Evolutionary conservation across 2,888 invertebrate species (phyloP), one percentile per base, ranked within the genome.

Genomic region (Tricholauxania praeusta): DNA sequence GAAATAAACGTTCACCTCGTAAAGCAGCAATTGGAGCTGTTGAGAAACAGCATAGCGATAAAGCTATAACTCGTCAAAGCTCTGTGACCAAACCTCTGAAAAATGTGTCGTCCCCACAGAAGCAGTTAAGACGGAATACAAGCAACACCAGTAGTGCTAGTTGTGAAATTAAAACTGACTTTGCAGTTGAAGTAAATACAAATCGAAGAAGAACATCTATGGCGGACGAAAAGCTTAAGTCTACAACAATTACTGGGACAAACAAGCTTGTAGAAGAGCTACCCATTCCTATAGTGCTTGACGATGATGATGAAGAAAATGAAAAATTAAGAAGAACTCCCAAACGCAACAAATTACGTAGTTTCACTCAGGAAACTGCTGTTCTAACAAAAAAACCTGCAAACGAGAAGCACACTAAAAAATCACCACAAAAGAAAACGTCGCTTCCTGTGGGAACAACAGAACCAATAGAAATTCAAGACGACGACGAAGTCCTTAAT

Each of bases 71-170:
- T 8, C 79, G 81, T 4, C 79, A 79, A 67, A 80, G 78, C 62
- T 82, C 81, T 32, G 78, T 55, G 14, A 51, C 72, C 14, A 71
- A 62, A n/a, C 22, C 68, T 72, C 75, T 32, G 78, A 70, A 51
- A 88, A 88, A 82, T 87, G 39, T 74, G 6, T 55, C 67, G 28
- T 79, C 81, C 32, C 76, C 82, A 4, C 81, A 78, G 49, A 84
- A 84, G 71, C 78, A 75, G 60, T 59, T 78, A 15, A 77, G 76
- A 39, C 78, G 79, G 32, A 79, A 79, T 73, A 53, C 76, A 14
- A 80, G 79, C 48, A 79, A 75, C 19, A 78, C 78, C 10, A 73
- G 78, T 49, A 76, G 64, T 59, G 74, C 73, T 39, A 70, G 65
- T 39, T 7, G 63, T 48, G 19, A 39, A 22, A 63, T 32, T 39